A percentile compares a stretch with the other conserved stretches of the same genome.
These are phyloP conservation scores for Thymelicus acteon DNA, from an alignment of 2,888 invertebrate genomes.

Conservation along the genomic window DNA sequence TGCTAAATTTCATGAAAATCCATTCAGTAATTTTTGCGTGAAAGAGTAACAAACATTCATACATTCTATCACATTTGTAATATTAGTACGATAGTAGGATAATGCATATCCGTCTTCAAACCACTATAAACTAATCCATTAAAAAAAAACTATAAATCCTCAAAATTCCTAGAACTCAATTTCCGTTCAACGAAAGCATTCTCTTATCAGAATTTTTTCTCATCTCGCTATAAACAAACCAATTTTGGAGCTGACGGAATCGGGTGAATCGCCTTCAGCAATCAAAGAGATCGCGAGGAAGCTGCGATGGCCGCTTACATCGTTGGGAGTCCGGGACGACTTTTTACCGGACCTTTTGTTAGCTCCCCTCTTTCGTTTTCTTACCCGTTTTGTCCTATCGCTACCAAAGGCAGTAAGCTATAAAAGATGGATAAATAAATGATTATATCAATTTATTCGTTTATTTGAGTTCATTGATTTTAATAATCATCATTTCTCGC, in stretches of 20 bases:
- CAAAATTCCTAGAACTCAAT: not conserved
- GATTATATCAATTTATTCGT: too few relatives aligned
- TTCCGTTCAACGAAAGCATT: conserved; percentile 12
- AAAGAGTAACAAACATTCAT: too few relatives aligned
- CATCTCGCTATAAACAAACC: conserved; percentile 41
- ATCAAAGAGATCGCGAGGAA: conserved; percentile 66
- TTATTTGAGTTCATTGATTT: too few relatives aligned
- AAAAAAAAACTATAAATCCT: conserved; percentile 2
- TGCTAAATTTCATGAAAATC: too few relatives aligned
- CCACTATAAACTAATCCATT: not conserved
- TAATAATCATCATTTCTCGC: too few relatives aligned
- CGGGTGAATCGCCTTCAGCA: conserved; percentile 52
- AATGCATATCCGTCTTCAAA: too few relatives aligned
- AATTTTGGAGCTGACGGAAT: conserved; percentile 37
- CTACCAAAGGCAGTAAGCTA: conserved; percentile 1
- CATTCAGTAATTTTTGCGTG: too few relatives aligned
- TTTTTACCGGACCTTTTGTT: conserved; percentile 68
- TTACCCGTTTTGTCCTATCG: not conserved
- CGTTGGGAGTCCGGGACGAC: conserved; percentile 59
- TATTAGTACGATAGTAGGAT: too few relatives aligned
- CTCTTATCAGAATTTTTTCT: conserved; percentile 33
- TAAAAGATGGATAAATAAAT: not conserved
- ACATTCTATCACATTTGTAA: too few relatives aligned
- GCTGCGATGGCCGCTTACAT: conserved; percentile 63
- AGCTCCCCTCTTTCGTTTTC: conserved; percentile 35